These are phyloP conservation scores for Podarcis raffonei DNA, from an alignment of 2,113 vertebrate species.

Conservation along the genomic window DNA sequence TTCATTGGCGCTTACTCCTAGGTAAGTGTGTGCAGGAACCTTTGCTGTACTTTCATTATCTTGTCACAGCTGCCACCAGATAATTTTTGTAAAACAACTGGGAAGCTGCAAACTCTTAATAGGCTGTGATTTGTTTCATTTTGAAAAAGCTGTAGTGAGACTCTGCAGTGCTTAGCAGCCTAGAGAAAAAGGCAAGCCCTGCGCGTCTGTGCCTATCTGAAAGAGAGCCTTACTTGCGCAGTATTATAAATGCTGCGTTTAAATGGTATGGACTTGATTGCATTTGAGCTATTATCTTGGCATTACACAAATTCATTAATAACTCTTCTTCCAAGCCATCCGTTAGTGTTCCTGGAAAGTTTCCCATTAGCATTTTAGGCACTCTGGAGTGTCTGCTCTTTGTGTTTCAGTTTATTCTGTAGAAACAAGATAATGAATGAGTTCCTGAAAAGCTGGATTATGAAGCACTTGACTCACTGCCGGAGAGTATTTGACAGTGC, in stretches of 20 bases:
- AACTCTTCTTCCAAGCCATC: background rate
- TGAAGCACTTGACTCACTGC: background rate
- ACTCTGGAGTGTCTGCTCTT: background rate
- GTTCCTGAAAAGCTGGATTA: background rate
- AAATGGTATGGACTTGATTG: slow-evolving; percentile 30
- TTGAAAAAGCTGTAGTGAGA: slow-evolving; percentile 55
- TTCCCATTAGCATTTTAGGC: background rate
- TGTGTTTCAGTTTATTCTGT: background rate
- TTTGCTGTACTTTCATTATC: slow-evolving; percentile 30
- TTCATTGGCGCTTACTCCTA: background rate
- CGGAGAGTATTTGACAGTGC: background rate
- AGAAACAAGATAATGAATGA: background rate
- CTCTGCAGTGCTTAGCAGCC: slow-evolving; percentile 65
- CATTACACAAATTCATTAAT: slow-evolving; percentile 38
- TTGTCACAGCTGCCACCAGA: slow-evolving; percentile 30
- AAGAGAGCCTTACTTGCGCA: slow-evolving; percentile 45
- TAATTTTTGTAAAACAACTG: slow-evolving; percentile 46
- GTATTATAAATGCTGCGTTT: background rate
- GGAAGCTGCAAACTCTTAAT: slow-evolving; percentile 57
- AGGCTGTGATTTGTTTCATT: slow-evolving; percentile 58
- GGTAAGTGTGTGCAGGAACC: background rate
- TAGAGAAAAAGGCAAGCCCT: background rate
- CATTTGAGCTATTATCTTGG: slow-evolving; percentile 20
- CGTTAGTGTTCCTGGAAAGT: background rate
- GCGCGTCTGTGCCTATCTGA: background rate